phyloP scores from a whole-genome alignment of 2,113 vertebrate genomes.

The Calyptomena viridis region DNA sequence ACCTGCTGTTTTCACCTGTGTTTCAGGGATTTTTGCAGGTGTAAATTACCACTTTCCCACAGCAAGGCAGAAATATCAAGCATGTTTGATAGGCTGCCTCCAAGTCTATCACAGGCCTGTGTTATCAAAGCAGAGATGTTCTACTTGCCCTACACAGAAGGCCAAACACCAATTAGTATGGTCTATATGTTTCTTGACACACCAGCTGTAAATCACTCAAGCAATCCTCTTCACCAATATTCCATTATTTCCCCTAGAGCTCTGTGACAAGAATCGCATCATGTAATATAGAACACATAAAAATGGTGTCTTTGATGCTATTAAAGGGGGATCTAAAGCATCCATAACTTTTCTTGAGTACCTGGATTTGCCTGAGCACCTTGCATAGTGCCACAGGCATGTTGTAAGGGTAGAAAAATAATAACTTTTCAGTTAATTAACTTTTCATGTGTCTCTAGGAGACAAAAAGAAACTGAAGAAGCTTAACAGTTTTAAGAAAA shows the following conservation, averaged over 20 bases:
- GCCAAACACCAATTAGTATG: neutral
- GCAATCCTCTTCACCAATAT: neutral
- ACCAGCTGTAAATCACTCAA: neutral
- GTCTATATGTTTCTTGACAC: neutral
- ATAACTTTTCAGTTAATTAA: no score
- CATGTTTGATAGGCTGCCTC: neutral
- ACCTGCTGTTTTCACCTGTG: neutral
- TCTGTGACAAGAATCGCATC: neutral
- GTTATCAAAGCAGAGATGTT: neutral
- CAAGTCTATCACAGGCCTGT: neutral
- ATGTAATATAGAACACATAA: neutral
- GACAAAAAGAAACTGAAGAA: neutral
- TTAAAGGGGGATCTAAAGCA: neutral
- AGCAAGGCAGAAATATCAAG: neutral
- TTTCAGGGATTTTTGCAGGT: no score
- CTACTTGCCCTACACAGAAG: neutral
- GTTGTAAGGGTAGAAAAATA: neutral
- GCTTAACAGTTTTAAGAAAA: neutral
- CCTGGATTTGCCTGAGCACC: neutral
- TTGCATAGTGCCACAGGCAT: neutral
- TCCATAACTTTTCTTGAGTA: neutral
- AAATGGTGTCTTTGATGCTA: neutral
- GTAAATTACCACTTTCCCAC: neutral
- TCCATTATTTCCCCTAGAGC: neutral
- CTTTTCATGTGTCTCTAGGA: neutral